Base-by-base conservation (phyloP, 2,113 vertebrate species). In the Clarias magur region DNA sequence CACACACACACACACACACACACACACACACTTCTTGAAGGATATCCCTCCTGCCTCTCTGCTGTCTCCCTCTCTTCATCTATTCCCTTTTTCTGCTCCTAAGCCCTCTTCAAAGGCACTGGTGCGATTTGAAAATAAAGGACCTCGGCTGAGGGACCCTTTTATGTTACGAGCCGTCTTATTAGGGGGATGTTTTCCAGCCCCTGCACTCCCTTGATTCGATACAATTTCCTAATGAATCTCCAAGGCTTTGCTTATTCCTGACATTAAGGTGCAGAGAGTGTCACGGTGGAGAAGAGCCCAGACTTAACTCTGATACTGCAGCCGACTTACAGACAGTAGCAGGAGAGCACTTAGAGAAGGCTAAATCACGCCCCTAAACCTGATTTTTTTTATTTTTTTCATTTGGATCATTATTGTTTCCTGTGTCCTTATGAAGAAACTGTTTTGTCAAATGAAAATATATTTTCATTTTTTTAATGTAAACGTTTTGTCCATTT, bases 71-170 rank as follows among this genome's bases (percentile, higher is more conserved):
- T 67, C 86, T 87, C 84, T 86, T 87, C 85, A 79, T 84, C 70
- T 85, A 68, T 88, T 83, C 80, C 76, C 80, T 56, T 56, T 42
- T 86, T 76, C 86, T 86, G 81, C 85, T 86, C 88, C 83, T 89
- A 90, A 92, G 89, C 89, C 90, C 90, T 86, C 88, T 91, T 92
- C 90, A 92, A 92, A 92, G 88, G 73, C 62, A 79, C 79, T 72
- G 83, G 87, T 86, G 73, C 62, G 79, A 70, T 88, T 88, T 87
- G 83, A 89, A 88, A 88, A 89, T 86, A 88, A 88, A 88, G 89
- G 85, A 87, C 86, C 87, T 87, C 78, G 87, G 88, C 86, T 89
- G 90, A 79, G 89, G 82, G 75, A 57, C 80, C 78, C 90, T 91
- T 91, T 92, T 80, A 90, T 90, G 88, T 89, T 89, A 76, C 38